These are phyloP conservation scores for Physeter macrocephalus DNA, from an alignment of 2,113 vertebrate genomes.

Conservation along the genomic window DNA sequence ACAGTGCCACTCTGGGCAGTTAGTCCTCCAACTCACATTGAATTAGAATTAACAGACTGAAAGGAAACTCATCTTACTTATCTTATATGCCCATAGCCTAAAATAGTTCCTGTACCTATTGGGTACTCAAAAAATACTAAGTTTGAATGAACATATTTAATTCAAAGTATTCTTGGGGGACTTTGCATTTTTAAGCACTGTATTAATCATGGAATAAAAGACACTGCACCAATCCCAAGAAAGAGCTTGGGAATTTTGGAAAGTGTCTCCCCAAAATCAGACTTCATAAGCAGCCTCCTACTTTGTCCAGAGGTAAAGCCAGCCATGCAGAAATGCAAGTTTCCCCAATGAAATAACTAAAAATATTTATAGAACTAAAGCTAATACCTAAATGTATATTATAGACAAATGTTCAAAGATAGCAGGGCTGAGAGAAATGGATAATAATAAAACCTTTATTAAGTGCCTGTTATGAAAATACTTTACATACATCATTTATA, in stretches of 20 bases:
- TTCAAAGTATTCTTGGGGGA: neutral
- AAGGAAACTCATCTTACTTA: neutral
- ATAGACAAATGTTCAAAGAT: neutral
- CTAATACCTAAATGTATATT: neutral
- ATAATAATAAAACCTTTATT: neutral
- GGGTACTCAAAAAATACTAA: neutral
- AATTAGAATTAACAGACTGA: neutral
- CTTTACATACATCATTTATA: neutral
- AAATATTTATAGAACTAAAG: neutral
- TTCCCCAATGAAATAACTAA: neutral
- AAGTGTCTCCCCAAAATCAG: neutral
- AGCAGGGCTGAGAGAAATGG: neutral
- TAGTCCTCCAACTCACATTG: neutral
- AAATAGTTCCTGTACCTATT: neutral
- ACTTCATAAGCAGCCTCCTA: neutral
- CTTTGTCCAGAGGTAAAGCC: neutral
- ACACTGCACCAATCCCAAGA: neutral
- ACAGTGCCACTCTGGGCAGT: neutral
- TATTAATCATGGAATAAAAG: neutral
- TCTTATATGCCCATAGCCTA: neutral
- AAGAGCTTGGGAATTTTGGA: neutral
- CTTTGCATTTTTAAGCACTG: neutral
- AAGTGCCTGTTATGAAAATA: neutral
- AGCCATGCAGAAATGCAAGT: neutral
- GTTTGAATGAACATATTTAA: slow-evolving; percentile 26